phyloP scores from a whole-genome alignment of 1,140 invertebrate species.

The Metopolophium dirhodum region DNA sequence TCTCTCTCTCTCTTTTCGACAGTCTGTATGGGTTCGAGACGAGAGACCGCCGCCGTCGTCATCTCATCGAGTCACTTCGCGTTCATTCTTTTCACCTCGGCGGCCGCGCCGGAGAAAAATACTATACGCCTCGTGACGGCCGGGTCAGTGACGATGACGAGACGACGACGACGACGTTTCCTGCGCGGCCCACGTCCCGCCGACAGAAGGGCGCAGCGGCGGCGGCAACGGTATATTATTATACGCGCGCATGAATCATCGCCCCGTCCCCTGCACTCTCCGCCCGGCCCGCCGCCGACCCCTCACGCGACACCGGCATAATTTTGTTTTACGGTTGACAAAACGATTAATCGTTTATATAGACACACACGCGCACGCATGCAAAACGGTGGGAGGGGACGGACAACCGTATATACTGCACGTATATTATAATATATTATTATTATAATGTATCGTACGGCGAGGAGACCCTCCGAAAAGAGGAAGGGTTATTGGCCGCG shows the following conservation, averaged over 20 bases:
- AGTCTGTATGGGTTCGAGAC: background rate
- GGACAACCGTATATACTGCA: no score
- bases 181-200: background rate
- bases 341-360: constrained; percentile 56
- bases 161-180: constrained; percentile 31
- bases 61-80: background rate
- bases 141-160: constrained; percentile 45
- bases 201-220: constrained; percentile 16
- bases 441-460: background rate
- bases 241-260: constrained; percentile 51
- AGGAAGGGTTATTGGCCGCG: constrained; percentile 14
- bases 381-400: background rate
- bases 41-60: background rate
- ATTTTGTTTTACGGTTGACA: constrained; percentile 57
- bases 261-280: background rate
- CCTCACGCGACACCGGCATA: constrained; percentile 43
- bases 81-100: background rate
- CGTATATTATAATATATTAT: constrained; percentile 4
- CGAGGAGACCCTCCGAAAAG: background rate
- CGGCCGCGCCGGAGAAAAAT: background rate
- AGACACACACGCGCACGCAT: constrained; percentile 20
- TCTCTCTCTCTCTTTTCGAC: background rate
- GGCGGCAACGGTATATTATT: background rate
- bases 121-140: background rate
- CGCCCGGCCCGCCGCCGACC: background rate